These are phyloP conservation scores for Rhingia campestris DNA, from an alignment of 2,888 invertebrate species.

Conservation along the genomic window DNA sequence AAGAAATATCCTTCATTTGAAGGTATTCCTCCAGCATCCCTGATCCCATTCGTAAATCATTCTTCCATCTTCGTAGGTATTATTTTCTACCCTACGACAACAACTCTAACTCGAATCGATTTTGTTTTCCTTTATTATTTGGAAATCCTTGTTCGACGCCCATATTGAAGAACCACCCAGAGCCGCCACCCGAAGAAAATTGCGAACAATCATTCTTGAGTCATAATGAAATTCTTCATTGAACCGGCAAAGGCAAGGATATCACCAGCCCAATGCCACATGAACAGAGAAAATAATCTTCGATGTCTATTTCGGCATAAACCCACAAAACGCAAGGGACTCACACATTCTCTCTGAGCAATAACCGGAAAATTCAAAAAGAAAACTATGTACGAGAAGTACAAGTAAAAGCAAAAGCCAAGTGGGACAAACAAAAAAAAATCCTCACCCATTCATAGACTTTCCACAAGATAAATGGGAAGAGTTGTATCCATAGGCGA, in stretches of 20 bases:
- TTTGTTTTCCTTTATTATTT: constrained; percentile 54
- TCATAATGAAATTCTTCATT: constrained; percentile 68
- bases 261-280: constrained; percentile 26
- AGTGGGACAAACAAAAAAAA: constrained; percentile 29
- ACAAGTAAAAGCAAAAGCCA: too few species aligned
- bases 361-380: constrained; percentile 51
- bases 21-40: constrained; percentile 4
- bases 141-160: constrained; percentile 2
- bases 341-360: constrained; percentile 3
- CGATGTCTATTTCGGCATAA: constrained; percentile 27
- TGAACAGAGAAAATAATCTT: constrained; percentile 39
- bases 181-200: constrained; percentile 24
- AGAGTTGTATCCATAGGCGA: constrained; percentile 45
- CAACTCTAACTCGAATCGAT: constrained; percentile 56
- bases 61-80: constrained; percentile 4
- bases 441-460: constrained; percentile 50
- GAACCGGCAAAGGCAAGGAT: constrained; percentile 44
- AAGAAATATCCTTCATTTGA: not conserved
- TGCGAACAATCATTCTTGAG: constrained; percentile 46
- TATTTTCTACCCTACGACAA: constrained; percentile 10
- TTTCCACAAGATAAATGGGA: constrained; percentile 58
- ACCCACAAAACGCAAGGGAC: constrained; percentile 52
- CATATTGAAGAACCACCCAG: not conserved
- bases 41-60: constrained; percentile 34
- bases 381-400: constrained; percentile 29